Evolutionary conservation across 2,113 vertebrate species (phyloP).

Genomic region (Anolis sagrei): DNA sequence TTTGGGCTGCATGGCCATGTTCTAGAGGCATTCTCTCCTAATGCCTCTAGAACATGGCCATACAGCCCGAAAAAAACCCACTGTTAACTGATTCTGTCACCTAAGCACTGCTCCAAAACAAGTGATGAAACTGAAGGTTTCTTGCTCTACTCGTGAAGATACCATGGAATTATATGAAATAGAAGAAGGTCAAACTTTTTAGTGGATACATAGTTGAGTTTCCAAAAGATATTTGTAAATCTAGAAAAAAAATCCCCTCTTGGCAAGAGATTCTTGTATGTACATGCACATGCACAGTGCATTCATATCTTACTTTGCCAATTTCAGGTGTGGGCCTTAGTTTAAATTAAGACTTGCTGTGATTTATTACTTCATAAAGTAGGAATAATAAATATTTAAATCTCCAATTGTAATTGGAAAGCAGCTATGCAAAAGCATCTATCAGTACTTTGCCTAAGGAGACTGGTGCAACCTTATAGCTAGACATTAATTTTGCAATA

Average conservation of each 20-base stretch:
- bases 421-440: conserved; percentile 42
- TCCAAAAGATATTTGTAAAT: not conserved
- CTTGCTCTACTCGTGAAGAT: too few relatives aligned
- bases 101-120: not conserved
- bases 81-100: not conserved
- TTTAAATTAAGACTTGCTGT: not conserved
- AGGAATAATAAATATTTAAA: not conserved
- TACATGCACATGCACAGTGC: not conserved
- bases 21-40: too few relatives aligned
- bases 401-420: conserved; percentile 32
- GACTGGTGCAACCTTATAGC: conserved; percentile 49
- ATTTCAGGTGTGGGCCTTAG: not conserved
- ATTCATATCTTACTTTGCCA: not conserved
- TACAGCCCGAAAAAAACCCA: too few relatives aligned
- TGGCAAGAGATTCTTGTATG: not conserved
- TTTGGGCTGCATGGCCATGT: too few relatives aligned
- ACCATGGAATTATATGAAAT: not conserved
- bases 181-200: too few relatives aligned
- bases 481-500: conserved; percentile 58
- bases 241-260: not conserved
- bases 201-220: too few relatives aligned
- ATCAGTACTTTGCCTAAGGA: conserved; percentile 41
- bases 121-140: too few relatives aligned
- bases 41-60: too few relatives aligned
- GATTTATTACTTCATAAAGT: not conserved